A percentile compares a stretch with the other conserved stretches of the same genome.
phyloP scores from a whole-genome alignment of 2,888 invertebrate genomes.

The Harpalus rubripes region DNA sequence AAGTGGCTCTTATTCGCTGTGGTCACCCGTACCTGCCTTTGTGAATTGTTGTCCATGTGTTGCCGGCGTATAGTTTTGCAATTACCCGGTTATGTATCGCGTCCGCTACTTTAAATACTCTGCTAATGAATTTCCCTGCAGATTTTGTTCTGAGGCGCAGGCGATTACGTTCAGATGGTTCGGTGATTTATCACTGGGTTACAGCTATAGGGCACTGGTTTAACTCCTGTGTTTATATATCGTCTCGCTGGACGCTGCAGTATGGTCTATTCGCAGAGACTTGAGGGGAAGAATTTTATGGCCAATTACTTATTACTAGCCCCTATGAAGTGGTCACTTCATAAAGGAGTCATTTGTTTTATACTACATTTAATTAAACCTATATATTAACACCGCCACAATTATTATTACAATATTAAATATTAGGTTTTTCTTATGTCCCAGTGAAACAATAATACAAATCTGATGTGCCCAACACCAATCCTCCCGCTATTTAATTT shows the following conservation, averaged over 20 bases:
- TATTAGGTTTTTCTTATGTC: no score
- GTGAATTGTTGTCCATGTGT: slow-evolving; percentile 74
- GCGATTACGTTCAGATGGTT: slow-evolving; percentile 40
- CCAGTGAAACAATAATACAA: no score
- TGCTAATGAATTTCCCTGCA: slow-evolving; percentile 62
- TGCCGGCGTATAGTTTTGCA: slow-evolving; percentile 78
- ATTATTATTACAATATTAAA: no score
- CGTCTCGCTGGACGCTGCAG: not conserved
- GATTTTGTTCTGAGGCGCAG: slow-evolving; percentile 33
- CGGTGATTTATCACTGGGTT: slow-evolving; percentile 22
- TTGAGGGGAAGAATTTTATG: slow-evolving; percentile 39
- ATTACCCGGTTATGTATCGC: slow-evolving; percentile 74
- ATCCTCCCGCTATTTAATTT: no score
- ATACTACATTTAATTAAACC: not conserved
- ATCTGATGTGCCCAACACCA: no score
- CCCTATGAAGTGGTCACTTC: slow-evolving; percentile 1
- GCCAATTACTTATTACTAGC: slow-evolving; percentile 21
- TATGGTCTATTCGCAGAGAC: slow-evolving; percentile 15
- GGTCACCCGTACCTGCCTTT: not conserved
- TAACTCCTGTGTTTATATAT: slow-evolving; percentile 38
- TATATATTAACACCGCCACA: not conserved
- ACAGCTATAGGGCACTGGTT: slow-evolving; percentile 22
- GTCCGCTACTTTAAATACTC: slow-evolving; percentile 62
- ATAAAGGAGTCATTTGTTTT: not conserved
- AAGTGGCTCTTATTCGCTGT: slow-evolving; percentile 33